Conservation (phyloP, 2,113 vertebrate genomes). For the Prionailurus viverrinus region DNA sequence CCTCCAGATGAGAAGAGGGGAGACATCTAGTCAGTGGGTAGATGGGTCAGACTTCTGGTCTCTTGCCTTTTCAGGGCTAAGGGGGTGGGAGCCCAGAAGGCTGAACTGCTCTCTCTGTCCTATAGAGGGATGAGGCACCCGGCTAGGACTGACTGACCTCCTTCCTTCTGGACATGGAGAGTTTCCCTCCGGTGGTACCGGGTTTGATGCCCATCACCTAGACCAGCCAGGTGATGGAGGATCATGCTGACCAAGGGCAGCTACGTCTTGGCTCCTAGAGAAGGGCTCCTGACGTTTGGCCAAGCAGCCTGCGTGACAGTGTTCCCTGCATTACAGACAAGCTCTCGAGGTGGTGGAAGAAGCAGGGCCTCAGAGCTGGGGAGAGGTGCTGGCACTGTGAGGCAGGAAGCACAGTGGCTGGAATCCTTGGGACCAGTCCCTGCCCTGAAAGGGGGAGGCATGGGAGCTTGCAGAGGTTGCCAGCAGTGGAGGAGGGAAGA, state of each 20-base stretch:
- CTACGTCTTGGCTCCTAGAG: conserved; percentile 87
- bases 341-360: not conserved
- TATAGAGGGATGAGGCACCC: too few relatives aligned
- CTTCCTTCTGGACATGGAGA: conserved; percentile 85
- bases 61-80: not conserved
- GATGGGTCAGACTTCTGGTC: not conserved
- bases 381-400: not conserved
- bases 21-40: conserved; percentile 88
- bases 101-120: not conserved
- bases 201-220: conserved; percentile 86
- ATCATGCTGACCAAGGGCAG: conserved; percentile 89
- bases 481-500: not conserved
- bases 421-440: not conserved
- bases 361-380: not conserved
- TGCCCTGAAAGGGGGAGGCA: not conserved
- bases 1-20: conserved; percentile 89
- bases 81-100: not conserved
- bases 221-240: conserved; percentile 89
- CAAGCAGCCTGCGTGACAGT: not conserved
- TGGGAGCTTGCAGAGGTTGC: not conserved
- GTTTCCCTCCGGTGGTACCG: conserved; percentile 81
- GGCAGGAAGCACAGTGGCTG: not conserved
- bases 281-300: conserved; percentile 88
- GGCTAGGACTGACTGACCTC: not conserved
- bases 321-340: not conserved